Evolutionary conservation across 2,797 vertebrate species (phyloP).

Genomic region (Melopsittacus undulatus): DNA sequence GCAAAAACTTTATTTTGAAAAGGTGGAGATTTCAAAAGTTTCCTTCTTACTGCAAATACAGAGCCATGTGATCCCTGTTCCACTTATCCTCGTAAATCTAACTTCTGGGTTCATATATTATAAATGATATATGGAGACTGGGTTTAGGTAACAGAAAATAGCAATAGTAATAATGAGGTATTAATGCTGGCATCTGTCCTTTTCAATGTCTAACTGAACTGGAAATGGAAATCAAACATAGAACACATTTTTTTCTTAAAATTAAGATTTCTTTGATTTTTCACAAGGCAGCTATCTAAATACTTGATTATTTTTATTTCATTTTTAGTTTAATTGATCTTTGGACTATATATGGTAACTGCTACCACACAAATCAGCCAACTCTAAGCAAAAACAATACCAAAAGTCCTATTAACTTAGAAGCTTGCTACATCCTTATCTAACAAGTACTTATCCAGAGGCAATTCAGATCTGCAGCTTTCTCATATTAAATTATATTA

Average conservation of each 20-base stretch:
- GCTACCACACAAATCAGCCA: not conserved
- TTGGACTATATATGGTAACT: not conserved
- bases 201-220: not conserved
- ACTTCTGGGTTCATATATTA: not conserved
- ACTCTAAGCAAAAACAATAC: not conserved
- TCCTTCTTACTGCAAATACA: not conserved
- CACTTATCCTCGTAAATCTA: not conserved
- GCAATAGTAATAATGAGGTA: not conserved
- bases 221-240: not conserved
- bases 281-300: not conserved
- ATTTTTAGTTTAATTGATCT: not conserved
- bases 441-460: not conserved
- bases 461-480: not conserved
- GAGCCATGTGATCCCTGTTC: not conserved
- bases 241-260: not conserved
- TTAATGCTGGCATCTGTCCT: not conserved
- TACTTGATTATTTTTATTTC: not conserved
- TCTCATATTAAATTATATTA: not conserved
- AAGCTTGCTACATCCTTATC: not conserved
- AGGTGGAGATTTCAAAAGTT: not conserved
- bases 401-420: not conserved
- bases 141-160: not conserved
- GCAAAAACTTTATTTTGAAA: not conserved
- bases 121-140: not conserved
- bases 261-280: not conserved